Conservation (phyloP, 2,888 invertebrate genomes). For the Cordylochernes scorpioides region DNA sequence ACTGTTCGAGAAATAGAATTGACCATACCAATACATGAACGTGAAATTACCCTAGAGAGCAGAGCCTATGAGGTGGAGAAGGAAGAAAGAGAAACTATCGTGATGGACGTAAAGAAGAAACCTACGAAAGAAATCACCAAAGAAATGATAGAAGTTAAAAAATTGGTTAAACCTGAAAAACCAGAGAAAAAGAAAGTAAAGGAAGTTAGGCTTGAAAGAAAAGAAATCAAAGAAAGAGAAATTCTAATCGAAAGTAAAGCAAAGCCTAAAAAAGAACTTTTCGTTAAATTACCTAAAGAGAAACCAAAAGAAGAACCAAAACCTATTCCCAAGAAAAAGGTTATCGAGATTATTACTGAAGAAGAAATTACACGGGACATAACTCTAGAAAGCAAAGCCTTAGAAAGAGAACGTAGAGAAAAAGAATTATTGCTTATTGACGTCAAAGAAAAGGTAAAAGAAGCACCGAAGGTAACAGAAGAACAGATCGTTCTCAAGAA, state of each 20-base stretch:
- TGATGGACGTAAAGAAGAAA: slow-evolving; percentile 10
- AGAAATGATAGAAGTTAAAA: slow-evolving; percentile 19
- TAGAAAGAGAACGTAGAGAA: too few species aligned
- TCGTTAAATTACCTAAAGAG: neutral
- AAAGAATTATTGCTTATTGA: too few species aligned
- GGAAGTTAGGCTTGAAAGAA: neutral
- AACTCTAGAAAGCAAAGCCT: too few species aligned
- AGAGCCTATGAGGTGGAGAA: too few species aligned
- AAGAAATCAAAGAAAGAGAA: slow-evolving; percentile 1
- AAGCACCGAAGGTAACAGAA: slow-evolving; percentile 5
- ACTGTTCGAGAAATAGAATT: too few species aligned
- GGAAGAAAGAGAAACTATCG: slow-evolving; percentile 16
- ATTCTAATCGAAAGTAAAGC: slow-evolving; percentile 16
- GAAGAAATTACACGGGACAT: too few species aligned
- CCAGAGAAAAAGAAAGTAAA: neutral
- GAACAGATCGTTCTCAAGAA: slow-evolving; percentile 8
- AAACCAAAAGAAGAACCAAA: neutral
- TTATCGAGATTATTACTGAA: too few species aligned
- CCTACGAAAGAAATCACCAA: slow-evolving; percentile 9
- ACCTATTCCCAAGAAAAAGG: too few species aligned
- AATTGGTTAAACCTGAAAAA: slow-evolving; percentile 19
- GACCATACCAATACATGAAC: slow-evolving; percentile 2
- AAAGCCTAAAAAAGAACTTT: slow-evolving; percentile 9
- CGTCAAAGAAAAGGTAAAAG: neutral
- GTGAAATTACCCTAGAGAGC: slow-evolving; percentile 4